Evolutionary conservation across 2,888 invertebrate species (phyloP), one percentile per base, ranked within the genome.

Genomic region (Amphimallon solstitiale): DNA sequence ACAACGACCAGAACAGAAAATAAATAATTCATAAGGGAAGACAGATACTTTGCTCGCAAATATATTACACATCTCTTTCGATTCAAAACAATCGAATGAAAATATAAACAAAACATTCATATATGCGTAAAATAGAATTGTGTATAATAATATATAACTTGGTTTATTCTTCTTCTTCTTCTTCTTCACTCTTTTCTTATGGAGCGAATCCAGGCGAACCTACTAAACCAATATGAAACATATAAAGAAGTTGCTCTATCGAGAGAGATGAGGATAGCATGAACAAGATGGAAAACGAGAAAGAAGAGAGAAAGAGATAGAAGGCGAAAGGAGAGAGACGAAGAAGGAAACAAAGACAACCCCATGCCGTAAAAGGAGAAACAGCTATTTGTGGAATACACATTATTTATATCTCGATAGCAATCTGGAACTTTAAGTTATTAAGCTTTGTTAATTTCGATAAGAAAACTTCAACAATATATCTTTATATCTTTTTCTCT

Each of bases 381-480:
- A 63, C 67, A 54, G 56, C 67, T 56, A 68, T 68, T 68, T 67
- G 63, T 66, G 64, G 71, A 70, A 71, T 71, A 66, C 70, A 66
- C 68, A 67, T 70, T 71, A 68, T 70, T 71, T 70, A 63, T 59
- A 29, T 49, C n/a, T n/a, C 45, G 63, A 63, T 66, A 61, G 62
- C 29, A 38, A 67, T 63, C 59, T 56, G 49, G 51, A 66, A 67
- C 61, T 61, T 51, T 66, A 61, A 63, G 63, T 67, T 67, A 67
- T 68, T 71, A 70, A 70, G 69, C 71, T 70, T 66, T 68, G 67
- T 71, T 71, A 71, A 71, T 71, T 71, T 70, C 66, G 68, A 71
- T 70, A 71, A 71, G 70, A 70, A 63, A 71, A 71, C 70, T 69
- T 67, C 66, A 70, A 71, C 68, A 71, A 71, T 69, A 70, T 70